phyloP scores from a whole-genome alignment of 2,888 invertebrate species.

The Torymus aiolomorphi region DNA sequence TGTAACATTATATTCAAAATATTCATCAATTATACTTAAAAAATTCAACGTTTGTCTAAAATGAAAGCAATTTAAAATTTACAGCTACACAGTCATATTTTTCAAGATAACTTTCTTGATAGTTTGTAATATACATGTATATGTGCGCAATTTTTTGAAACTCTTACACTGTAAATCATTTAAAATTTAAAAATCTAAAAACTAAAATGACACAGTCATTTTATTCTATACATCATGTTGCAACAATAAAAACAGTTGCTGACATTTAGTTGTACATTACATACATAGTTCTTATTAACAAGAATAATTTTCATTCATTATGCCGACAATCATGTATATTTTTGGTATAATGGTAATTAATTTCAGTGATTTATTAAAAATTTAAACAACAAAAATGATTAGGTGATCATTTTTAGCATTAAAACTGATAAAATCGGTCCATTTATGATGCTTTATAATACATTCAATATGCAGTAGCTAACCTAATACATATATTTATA shows the following conservation, averaged over 20 bases:
- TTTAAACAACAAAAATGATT: slow-evolving; percentile 39
- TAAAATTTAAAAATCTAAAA: slow-evolving; percentile 57
- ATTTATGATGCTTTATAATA: slow-evolving; percentile 51
- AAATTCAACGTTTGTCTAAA: slow-evolving; percentile 56
- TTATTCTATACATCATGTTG: slow-evolving; percentile 53
- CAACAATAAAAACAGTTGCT: slow-evolving; percentile 55
- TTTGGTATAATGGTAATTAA: slow-evolving; percentile 32
- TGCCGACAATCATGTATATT: slow-evolving; percentile 43
- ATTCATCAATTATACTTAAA: slow-evolving; percentile 53
- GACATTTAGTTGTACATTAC: slow-evolving; percentile 55
- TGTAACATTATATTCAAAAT: slow-evolving; percentile 57
- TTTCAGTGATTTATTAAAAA: slow-evolving; percentile 35
- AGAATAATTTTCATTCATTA: slow-evolving; percentile 56
- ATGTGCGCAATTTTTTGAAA: slow-evolving; percentile 46
- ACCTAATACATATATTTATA: slow-evolving; percentile 55
- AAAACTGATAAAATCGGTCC: slow-evolving; percentile 54
- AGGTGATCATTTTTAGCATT: slow-evolving; percentile 33
- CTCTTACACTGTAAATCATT: slow-evolving; percentile 55
- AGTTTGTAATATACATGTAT: slow-evolving; percentile 52
- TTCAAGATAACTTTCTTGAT: slow-evolving; percentile 51
- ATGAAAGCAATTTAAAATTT: slow-evolving; percentile 55
- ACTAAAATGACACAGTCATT: slow-evolving; percentile 58
- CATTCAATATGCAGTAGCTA: slow-evolving; percentile 53
- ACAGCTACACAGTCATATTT: slow-evolving; percentile 56
- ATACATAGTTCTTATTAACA: slow-evolving; percentile 55